Evolutionary conservation across 2,797 vertebrate genomes (phyloP).

Genomic region (Eulemur albifrons): DNA sequence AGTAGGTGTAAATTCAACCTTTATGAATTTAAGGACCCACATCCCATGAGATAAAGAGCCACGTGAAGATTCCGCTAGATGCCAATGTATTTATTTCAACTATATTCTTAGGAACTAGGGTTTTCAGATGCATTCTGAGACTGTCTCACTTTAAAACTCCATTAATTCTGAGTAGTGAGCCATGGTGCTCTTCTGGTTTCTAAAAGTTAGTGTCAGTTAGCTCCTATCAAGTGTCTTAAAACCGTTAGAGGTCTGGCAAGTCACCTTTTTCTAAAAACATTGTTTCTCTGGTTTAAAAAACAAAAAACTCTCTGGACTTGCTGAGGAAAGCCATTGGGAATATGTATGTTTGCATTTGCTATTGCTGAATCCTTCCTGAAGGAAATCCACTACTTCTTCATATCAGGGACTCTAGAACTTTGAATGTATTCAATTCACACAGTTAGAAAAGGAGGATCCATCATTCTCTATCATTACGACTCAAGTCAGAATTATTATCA

Average conservation of each 20-base stretch:
- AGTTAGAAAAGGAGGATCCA: neutral
- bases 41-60: neutral
- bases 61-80: neutral
- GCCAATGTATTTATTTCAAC: neutral
- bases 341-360: neutral
- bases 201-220: neutral
- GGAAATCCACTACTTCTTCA: neutral
- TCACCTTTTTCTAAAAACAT: neutral
- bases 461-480: neutral
- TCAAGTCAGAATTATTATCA: neutral
- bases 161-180: neutral
- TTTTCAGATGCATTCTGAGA: neutral
- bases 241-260: neutral
- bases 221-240: neutral
- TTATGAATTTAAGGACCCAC: neutral
- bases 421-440: neutral
- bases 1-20: neutral
- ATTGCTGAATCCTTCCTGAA: neutral
- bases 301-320: neutral
- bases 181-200: neutral
- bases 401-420: too few relatives aligned
- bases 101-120: neutral
- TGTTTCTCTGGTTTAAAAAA: neutral
- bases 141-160: neutral
- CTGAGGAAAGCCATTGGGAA: neutral